Evolutionary conservation across 2,888 invertebrate species (phyloP), one percentile per base, ranked within the genome.

Genomic region (Griposia aprilina): DNA sequence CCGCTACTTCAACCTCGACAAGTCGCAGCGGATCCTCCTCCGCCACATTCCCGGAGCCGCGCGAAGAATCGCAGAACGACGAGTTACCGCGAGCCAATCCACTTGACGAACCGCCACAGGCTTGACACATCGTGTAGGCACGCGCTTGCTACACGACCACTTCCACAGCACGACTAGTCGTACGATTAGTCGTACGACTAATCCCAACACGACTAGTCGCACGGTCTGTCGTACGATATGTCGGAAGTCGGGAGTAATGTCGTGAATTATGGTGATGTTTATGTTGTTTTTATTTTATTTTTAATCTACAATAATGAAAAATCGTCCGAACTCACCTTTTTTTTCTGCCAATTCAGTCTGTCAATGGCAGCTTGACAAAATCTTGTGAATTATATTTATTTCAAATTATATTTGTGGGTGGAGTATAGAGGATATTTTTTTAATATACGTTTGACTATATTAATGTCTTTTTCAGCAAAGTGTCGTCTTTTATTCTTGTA

Each of bases 71-170:
- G 80, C 85, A 87, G 81, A 74, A 80, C 68, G 85, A 91, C 74
- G 94, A 94, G 26, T 92, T 97, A 10, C 97, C 97, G 1, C 94
- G 94, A 20, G 96, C 97, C 74, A 96, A 93, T 84, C 94, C 96
- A 0, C 86, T 96, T 1, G 97, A 97, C 87, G 97, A 97, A 78
- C 97, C 97, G 13, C 97, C 97, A 50, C 97, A 97, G 74, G 97
- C 97, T 88, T 97, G 96, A 96, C 94, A 81, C 41, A 52, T 55
- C 50, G 11, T 71, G 55, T 80, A 71, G 70, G 17, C 36, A 5
- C n/a, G 15, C 30, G 30, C 72, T 55, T 26, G 26, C 60, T 48
- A n/a, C 41, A n/a, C 15, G 60, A 67, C n/a, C n/a, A 57, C 77
- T 62, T 69, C 36, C 52, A 45, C 36, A 48, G 30, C 45, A 52